A percentile compares a stretch with the other conserved stretches of the same genome.
Conservation (phyloP, 2,888 invertebrate species). For the Reticulitermes lucifugus region DNA sequence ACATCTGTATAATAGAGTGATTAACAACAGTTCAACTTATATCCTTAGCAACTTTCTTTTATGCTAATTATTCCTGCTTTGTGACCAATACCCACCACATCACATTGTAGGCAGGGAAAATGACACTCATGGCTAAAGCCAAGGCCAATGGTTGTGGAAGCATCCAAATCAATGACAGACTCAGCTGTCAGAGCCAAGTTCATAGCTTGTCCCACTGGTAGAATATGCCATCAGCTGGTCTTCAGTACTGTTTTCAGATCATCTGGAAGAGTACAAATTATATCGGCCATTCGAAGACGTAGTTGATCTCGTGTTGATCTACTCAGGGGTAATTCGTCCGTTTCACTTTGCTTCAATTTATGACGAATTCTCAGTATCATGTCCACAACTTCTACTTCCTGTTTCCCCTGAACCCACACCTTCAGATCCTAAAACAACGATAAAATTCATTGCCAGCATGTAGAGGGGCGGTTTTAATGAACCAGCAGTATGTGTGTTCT, state of each 20-base stretch:
- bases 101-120: no score
- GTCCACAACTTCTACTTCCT: conserved; percentile 98
- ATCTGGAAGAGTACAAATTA: conserved; percentile 86
- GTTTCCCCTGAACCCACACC: conserved; percentile 90
- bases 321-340: conserved; percentile 69
- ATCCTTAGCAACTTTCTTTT: neutral
- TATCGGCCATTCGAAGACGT: conserved; percentile 75
- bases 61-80: neutral
- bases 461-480: no score
- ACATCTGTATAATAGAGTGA: neutral
- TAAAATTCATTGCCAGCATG: neutral
- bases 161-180: conserved; percentile 3
- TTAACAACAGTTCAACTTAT: neutral
- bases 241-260: conserved; percentile 85
- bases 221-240: conserved; percentile 56
- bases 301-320: conserved; percentile 67
- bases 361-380: conserved; percentile 93
- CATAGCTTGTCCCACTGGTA: conserved; percentile 29
- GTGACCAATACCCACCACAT: neutral
- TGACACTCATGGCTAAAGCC: neutral
- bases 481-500: no score
- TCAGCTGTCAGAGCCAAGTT: conserved; percentile 28
- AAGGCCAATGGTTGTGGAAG: conserved; percentile 18
- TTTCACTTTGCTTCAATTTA: conserved; percentile 78
- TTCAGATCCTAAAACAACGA: conserved; percentile 78